Evolutionary conservation across 2,888 invertebrate species (phyloP), one percentile per base, ranked within the genome.

Genomic region (Tortrix viridana): DNA sequence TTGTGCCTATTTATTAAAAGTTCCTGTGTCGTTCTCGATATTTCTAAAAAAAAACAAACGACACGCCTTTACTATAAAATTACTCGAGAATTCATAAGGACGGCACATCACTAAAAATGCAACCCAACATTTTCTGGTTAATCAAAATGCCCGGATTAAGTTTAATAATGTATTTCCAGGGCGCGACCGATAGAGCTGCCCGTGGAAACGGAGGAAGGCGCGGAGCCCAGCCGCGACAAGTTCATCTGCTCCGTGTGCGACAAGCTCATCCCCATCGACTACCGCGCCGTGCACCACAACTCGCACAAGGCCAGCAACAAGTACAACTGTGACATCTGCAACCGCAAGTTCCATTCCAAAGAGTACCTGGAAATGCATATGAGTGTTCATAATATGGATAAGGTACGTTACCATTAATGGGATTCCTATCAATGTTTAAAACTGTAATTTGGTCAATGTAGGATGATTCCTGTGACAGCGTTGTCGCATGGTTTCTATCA

Each of bases 341-440:
- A 96, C 75, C 93, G 95, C 66, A 95, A 95, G 72, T 96, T 96
- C 71, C 93, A 90, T 43, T 94, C 94, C 0, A 79, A 88, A 18
- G 93, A 94, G 22, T 95, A 94, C 79, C 84, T 96, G 20, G 93
- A 94, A 16, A 95, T 96, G 95, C 96, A 96, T 77, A 93, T 95
- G 79, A 95, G 94, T 69, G 95, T 95, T 32, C 96, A 96, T 82
- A 89, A 84, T 68, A 77, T 85, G 47, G 92, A 90, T 46, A 94
- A 93, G 84, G 94, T 92, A 63, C 71, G 71, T 4, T 16, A 5
- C 1, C 5, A 16, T 41, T 41, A 6, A 3, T n/a, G n/a, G n/a
- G n/a, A n/a, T n/a, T n/a, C n/a, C n/a, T n/a, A n/a, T n/a, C n/a
- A n/a, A n/a, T n/a, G n/a, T n/a, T n/a, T n/a, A n/a, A n/a, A n/a